These are phyloP conservation scores for Sphinx pinastri DNA, from an alignment of 2,888 invertebrate genomes.

Conservation along the genomic window DNA sequence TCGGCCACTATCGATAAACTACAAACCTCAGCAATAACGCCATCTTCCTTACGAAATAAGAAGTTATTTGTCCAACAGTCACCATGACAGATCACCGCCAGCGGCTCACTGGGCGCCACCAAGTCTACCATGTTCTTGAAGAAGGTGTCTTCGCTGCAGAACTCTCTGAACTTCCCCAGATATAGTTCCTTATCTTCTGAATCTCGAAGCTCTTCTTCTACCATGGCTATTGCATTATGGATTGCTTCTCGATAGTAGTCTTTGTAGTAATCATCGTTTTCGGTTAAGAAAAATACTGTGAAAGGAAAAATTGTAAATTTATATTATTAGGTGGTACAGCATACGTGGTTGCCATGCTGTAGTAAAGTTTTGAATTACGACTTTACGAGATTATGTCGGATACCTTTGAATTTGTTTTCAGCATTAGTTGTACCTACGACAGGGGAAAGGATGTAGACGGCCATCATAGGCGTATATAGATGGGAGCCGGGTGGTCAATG, in stretches of 20 bases:
- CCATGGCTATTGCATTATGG: slow-evolving; percentile 87
- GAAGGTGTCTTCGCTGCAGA: slow-evolving; percentile 86
- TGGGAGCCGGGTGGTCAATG: too few relatives aligned
- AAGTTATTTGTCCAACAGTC: slow-evolving; percentile 91
- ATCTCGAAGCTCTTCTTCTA: slow-evolving; percentile 70
- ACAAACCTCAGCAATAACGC: slow-evolving; percentile 80
- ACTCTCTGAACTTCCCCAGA: slow-evolving; percentile 83
- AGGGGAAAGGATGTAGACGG: too few relatives aligned
- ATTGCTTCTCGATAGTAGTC: slow-evolving; percentile 87
- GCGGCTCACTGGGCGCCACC: slow-evolving; percentile 84
- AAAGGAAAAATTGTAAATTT: slow-evolving; percentile 31
- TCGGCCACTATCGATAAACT: not conserved
- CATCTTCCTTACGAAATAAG: slow-evolving; percentile 84
- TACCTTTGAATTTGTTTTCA: too few relatives aligned
- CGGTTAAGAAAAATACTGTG: slow-evolving; percentile 84
- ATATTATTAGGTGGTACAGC: too few relatives aligned
- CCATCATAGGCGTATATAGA: too few relatives aligned
- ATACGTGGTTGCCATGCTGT: not conserved
- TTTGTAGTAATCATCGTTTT: slow-evolving; percentile 88
- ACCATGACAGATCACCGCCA: slow-evolving; percentile 89
- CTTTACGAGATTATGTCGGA: too few relatives aligned
- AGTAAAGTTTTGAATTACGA: too few relatives aligned
- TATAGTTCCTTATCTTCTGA: slow-evolving; percentile 78
- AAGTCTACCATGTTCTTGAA: slow-evolving; percentile 87
- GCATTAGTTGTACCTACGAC: too few relatives aligned